These are phyloP conservation scores for Phenganax subtilis DNA, from an alignment of 92 coral and sea anemone species.

Conservation along the genomic window DNA sequence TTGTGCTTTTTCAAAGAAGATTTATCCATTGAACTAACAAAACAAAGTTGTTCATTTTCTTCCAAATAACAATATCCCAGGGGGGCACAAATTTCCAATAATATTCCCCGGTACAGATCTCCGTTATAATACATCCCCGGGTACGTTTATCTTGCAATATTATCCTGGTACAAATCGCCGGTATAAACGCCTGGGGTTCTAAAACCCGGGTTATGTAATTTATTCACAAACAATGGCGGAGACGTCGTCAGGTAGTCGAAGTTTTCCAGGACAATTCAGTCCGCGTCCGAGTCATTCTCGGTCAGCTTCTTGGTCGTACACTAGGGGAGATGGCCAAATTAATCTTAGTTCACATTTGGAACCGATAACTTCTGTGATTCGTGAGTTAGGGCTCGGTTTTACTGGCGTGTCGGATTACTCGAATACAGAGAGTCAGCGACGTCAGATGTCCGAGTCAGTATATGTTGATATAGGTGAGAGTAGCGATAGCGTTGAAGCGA, in stretches of 20 bases:
- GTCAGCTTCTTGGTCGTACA: conserved; percentile 94
- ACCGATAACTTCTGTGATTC: conserved; percentile 88
- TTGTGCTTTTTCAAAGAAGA: conserved; percentile 1
- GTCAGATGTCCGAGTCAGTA: conserved; percentile 72
- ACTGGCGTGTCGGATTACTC: conserved; percentile 45
- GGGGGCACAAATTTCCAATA: neutral
- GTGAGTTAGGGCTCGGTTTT: conserved; percentile 97
- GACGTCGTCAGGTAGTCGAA: neutral
- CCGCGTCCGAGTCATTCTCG: conserved; percentile 92
- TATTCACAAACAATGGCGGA: conserved; percentile 8
- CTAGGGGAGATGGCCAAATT: conserved; percentile 90
- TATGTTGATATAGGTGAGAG: conserved; percentile 73
- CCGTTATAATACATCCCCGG: too few species aligned
- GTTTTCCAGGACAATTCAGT: conserved; percentile 45
- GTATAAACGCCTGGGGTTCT: neutral
- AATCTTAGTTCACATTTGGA: conserved; percentile 65
- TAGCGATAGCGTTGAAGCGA: conserved; percentile 47
- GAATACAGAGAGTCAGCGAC: conserved; percentile 54
- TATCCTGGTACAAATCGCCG: neutral
- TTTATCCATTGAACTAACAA: neutral
- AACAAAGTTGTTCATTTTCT: neutral
- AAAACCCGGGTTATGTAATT: neutral
- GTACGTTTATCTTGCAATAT: too few species aligned
- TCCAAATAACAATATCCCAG: neutral
- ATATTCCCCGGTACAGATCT: neutral